Evolutionary conservation across 2,888 invertebrate genomes (phyloP), one percentile per base, ranked within the genome.

Genomic region (Limnephilus lunatus): DNA sequence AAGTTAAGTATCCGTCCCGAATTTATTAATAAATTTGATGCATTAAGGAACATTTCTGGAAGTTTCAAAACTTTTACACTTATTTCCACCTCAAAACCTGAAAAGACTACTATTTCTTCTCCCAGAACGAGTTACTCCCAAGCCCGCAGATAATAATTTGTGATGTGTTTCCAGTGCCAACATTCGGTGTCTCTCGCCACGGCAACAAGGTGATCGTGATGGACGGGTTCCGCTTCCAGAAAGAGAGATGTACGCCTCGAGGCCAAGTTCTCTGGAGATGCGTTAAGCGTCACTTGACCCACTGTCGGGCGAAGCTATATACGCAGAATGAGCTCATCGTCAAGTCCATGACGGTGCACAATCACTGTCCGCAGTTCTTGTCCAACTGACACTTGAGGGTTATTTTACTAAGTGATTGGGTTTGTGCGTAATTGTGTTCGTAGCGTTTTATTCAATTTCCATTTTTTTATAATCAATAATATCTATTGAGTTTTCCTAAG

Each of bases 261-360:
- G 93, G 93, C 31, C 92, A 93, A 30, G 86, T 92, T n/a, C 92
- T 93, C 12, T 93, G 93, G 93, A 83, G 93, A 31, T 93, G 92
- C 44, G 92, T 92, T 44, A 93, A 92, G 85, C 89, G 92, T 32
- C 92, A 92, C 86, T 89, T 91, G 82, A 93, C 93, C 30, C 91
- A 92, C 83, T 93, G 93, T 87, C 88, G 92, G 81, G 93, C 93
- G 32, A 93, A 93, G 90, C 30, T 93, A 15, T 93, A 93, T 81
- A 93, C 93, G 19, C 87, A 68, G 80, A 48, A 92, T 31, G 93
- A 93, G 89, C 31, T 92, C 19, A 93, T 93, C 19, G 92, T 93
- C 83, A 92, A 92, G 89, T 90, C 92, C 11, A 92, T 93, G 93
- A 89, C 91, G 4, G 85, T 92, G 9, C 93, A 93, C 39, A 93